A percentile compares a stretch with the other conserved stretches of the same genome.
Conservation (phyloP, 2,797 vertebrate genomes). For the Ctenosaura bakeri region DNA sequence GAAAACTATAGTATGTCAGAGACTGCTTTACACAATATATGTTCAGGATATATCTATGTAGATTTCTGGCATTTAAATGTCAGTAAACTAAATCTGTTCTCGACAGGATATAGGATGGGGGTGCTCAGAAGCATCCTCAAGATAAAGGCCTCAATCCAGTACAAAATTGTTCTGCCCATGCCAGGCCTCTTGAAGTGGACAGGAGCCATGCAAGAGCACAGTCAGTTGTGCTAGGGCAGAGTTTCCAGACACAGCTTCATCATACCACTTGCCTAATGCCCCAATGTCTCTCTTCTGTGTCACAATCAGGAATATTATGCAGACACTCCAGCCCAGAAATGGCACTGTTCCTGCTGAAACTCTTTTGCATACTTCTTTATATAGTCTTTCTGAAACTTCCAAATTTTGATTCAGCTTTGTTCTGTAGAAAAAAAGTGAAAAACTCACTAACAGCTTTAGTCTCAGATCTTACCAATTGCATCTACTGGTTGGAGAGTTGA, state of each 20-base stretch:
- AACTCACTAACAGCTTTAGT: neutral
- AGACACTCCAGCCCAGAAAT: neutral
- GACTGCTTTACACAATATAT: neutral
- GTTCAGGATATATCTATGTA: too few relatives aligned
- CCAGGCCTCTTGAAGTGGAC: neutral
- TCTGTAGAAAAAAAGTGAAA: neutral
- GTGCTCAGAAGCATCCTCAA: neutral
- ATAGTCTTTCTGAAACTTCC: neutral
- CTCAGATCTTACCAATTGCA: neutral
- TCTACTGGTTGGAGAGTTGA: neutral
- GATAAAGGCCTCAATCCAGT: neutral
- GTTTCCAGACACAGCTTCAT: neutral
- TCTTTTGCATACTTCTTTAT: neutral
- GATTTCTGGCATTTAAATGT: neutral
- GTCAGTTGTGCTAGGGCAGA: neutral
- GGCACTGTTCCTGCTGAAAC: neutral
- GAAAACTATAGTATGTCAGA: neutral
- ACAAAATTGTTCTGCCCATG: neutral
- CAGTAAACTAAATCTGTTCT: neutral
- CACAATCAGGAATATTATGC: neutral
- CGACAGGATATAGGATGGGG: neutral
- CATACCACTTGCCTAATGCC: neutral
- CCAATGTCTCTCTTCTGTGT: neutral
- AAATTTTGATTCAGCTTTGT: neutral
- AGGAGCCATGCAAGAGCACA: neutral